Evolutionary conservation across 2,797 vertebrate genomes (phyloP).

Genomic region (Limnodromus scolopaceus): DNA sequence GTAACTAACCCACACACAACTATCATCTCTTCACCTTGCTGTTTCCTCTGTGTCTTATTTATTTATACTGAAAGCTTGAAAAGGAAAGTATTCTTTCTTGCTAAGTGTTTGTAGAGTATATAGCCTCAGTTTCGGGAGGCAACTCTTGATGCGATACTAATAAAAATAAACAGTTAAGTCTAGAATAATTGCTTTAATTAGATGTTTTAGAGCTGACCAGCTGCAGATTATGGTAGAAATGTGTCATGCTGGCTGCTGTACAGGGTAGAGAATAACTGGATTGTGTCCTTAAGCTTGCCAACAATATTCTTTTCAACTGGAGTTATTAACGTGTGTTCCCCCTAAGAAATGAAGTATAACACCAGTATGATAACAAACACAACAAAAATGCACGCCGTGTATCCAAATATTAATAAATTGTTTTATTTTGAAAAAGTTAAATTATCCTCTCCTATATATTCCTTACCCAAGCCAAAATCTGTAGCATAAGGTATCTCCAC

Average conservation of each 20-base stretch:
- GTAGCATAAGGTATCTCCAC: background rate
- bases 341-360: background rate
- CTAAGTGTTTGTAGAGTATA: background rate
- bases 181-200: slow-evolving; percentile 44
- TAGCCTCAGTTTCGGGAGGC: background rate
- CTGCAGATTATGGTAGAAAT: background rate
- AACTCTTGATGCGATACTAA: background rate
- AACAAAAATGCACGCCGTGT: background rate
- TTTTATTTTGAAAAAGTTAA: background rate
- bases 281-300: background rate
- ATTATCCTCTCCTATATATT: background rate
- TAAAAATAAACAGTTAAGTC: slow-evolving; percentile 40
- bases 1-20: background rate
- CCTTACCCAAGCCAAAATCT: background rate
- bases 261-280: background rate
- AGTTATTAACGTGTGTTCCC: background rate
- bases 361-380: background rate
- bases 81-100: background rate
- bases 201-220: slow-evolving; percentile 15
- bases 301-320: background rate
- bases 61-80: background rate
- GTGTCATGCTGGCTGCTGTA: background rate
- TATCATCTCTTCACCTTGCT: background rate
- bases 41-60: background rate
- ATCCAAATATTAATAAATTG: background rate